Evolutionary conservation across 2,888 invertebrate genomes (phyloP).

Genomic region (Orthosia cruda): DNA sequence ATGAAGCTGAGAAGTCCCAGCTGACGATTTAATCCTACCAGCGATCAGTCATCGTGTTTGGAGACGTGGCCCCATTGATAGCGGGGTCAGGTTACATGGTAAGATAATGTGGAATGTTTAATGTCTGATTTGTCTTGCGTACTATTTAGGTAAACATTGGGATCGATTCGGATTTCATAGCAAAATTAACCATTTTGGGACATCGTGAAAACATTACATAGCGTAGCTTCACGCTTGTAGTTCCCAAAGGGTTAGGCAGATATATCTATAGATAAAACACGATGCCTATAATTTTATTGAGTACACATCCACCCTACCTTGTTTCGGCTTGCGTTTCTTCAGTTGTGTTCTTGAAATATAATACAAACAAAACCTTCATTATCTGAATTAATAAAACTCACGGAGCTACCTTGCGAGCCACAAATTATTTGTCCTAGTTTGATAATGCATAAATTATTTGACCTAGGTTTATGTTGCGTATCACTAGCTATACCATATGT

Average conservation of each 20-base stretch:
- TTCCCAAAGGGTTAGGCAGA: no score
- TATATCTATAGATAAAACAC: no score
- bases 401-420: not conserved
- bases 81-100: constrained; percentile 12
- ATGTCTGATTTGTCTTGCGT: constrained; percentile 2
- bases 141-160: no score
- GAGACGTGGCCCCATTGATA: constrained; percentile 20
- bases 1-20: constrained; percentile 61
- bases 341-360: no score
- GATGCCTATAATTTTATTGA: no score
- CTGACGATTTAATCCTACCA: constrained; percentile 62
- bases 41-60: constrained; percentile 55
- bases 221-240: no score
- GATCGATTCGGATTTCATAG: not conserved
- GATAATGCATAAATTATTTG: not conserved
- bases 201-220: not conserved
- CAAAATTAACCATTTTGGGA: not conserved
- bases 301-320: no score
- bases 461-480: not conserved
- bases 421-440: no score
- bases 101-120: constrained; percentile 2
- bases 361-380: no score
- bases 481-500: no score
- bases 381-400: not conserved
- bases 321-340: no score